Conservation (phyloP, 2,113 vertebrate species). For the Grantiella picta region DNA sequence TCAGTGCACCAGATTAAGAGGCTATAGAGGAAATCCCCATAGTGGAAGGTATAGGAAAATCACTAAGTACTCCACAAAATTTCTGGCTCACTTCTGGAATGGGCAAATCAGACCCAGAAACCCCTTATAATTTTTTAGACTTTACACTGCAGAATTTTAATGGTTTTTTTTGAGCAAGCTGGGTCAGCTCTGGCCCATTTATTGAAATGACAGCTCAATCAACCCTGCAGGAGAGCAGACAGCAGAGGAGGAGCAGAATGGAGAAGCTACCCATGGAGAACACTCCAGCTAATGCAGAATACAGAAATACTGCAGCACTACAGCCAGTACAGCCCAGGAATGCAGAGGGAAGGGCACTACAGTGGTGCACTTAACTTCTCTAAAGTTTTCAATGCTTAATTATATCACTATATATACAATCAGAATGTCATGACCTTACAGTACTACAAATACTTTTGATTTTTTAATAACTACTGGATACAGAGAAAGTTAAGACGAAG, state of each 20-base stretch:
- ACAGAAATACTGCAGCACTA: background rate
- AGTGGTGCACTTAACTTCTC: background rate
- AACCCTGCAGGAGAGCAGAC: background rate
- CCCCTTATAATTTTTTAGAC: background rate
- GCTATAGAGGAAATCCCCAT: background rate
- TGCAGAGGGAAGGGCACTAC: fast-evolving
- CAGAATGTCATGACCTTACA: background rate
- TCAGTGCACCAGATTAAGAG: background rate
- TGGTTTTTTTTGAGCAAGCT: background rate
- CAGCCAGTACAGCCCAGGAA: background rate
- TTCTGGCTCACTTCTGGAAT: background rate
- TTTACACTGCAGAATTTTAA: background rate
- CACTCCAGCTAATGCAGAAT: background rate
- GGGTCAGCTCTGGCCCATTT: background rate
- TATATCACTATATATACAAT: background rate
- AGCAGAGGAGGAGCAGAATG: background rate
- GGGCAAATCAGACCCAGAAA: background rate
- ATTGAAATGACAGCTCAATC: background rate
- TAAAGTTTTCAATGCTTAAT: background rate
- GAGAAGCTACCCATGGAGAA: background rate
- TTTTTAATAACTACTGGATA: background rate
- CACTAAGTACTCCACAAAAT: background rate
- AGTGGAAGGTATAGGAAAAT: background rate
- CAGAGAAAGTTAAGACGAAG: background rate
- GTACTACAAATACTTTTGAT: background rate